A percentile compares a stretch with the other conserved stretches of the same genome.
Evolutionary conservation across 2,797 vertebrate species (phyloP).

Genomic region (Eutrigla gurnardus): DNA sequence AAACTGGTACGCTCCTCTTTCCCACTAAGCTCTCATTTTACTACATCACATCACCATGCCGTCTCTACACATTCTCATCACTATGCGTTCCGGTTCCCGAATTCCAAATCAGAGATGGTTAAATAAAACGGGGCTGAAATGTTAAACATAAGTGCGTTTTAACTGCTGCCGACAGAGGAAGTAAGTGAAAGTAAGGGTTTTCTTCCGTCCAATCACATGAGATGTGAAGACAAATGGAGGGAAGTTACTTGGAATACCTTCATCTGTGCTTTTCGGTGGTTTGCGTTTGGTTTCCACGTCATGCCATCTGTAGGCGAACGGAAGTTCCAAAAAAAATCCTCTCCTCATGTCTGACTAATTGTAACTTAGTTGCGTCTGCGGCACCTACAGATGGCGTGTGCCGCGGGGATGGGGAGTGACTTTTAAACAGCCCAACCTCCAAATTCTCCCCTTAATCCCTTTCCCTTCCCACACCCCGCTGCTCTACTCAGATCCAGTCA

Average conservation of each 20-base stretch:
- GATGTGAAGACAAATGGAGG: background rate
- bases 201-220: background rate
- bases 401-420: constrained; percentile 51
- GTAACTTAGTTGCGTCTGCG: constrained; percentile 17
- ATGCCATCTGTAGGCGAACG: constrained; percentile 10
- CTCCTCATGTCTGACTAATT: constrained; percentile 21
- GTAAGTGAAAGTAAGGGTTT: background rate
- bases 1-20: constrained; percentile 60
- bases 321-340: constrained; percentile 23
- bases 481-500: constrained; percentile 60
- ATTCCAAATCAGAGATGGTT: background rate
- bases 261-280: background rate
- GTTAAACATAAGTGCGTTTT: constrained; percentile 2
- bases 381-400: constrained; percentile 55
- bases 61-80: constrained; percentile 20
- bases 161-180: background rate
- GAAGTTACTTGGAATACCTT: background rate
- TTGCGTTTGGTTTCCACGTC: background rate
- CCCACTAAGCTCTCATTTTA: constrained; percentile 46
- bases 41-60: constrained; percentile 36
- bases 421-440: constrained; percentile 53
- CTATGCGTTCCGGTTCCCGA: background rate
- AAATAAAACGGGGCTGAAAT: background rate
- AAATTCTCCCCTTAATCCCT: constrained; percentile 65
- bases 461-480: constrained; percentile 41